A percentile compares a stretch with the other conserved stretches of the same genome.
These are phyloP conservation scores for Hipposideros armiger DNA, from an alignment of 2,113 vertebrate genomes.

Conservation along the genomic window DNA sequence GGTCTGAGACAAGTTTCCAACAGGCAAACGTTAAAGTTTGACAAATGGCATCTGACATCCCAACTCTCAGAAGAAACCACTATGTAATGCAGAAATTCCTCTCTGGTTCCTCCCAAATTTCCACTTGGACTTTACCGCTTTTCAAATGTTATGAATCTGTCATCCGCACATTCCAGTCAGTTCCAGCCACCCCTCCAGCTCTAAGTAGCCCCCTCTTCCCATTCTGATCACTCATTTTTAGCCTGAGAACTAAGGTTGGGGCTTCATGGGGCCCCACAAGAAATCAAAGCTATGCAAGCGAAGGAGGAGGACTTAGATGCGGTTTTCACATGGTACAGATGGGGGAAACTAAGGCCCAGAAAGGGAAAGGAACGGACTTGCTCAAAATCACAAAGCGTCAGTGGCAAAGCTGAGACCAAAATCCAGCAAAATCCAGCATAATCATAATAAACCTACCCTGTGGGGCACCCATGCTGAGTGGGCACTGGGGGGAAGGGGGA, in stretches of 20 bases:
- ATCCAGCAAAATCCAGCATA: not conserved
- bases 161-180: not conserved
- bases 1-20: not conserved
- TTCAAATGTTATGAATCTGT: not conserved
- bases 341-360: not conserved
- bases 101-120: not conserved
- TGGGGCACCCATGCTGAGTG: fast-evolving
- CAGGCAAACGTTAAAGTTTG: not conserved
- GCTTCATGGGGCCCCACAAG: not conserved
- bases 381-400: not conserved
- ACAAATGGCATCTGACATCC: not conserved
- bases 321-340: not conserved
- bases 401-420: not conserved
- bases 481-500: not conserved
- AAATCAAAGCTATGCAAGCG: not conserved
- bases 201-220: not conserved
- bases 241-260: not conserved
- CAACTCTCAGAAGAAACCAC: not conserved
- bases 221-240: not conserved
- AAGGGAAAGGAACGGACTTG: not conserved
- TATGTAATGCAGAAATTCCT: not conserved
- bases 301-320: not conserved
- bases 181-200: not conserved
- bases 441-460: not conserved
- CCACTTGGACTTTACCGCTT: not conserved